A percentile compares a stretch with the other conserved stretches of the same genome.
phyloP scores from a whole-genome alignment of 2,113 vertebrate genomes.

The Alouatta palliata region DNA sequence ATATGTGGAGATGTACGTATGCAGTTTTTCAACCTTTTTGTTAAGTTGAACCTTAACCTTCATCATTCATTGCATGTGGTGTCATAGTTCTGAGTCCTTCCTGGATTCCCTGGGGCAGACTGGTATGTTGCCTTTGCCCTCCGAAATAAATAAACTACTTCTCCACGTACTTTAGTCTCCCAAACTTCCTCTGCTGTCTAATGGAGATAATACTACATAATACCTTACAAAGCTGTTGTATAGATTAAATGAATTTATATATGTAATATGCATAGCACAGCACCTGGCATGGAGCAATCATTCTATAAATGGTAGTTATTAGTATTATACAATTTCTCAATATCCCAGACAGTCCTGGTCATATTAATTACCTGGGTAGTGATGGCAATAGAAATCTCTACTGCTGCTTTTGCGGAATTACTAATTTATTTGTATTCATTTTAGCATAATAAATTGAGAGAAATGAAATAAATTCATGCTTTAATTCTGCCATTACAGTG shows the following conservation, averaged over 20 bases:
- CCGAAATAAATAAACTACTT: neutral
- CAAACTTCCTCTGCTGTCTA: neutral
- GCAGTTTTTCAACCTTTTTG: neutral
- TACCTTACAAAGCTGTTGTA: neutral
- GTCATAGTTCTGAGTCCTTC: neutral
- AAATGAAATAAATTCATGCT: neutral
- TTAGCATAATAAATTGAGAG: neutral
- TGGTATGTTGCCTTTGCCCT: neutral
- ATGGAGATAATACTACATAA: neutral
- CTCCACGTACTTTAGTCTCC: neutral
- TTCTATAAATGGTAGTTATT: neutral
- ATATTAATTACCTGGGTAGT: neutral
- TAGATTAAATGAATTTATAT: neutral
- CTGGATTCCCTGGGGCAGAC: neutral
- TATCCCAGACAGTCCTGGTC: neutral
- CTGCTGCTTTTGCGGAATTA: neutral
- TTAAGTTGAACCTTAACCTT: neutral
- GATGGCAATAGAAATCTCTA: neutral
- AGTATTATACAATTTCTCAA: neutral
- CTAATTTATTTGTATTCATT: neutral
- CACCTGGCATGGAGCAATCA: neutral
- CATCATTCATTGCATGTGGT: neutral
- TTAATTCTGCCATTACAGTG: constrained; percentile 2
- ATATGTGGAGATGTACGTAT: neutral
- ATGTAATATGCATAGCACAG: neutral